These are phyloP conservation scores for Itoplectis maculator DNA, from an alignment of 2,888 invertebrate species.

Conservation along the genomic window DNA sequence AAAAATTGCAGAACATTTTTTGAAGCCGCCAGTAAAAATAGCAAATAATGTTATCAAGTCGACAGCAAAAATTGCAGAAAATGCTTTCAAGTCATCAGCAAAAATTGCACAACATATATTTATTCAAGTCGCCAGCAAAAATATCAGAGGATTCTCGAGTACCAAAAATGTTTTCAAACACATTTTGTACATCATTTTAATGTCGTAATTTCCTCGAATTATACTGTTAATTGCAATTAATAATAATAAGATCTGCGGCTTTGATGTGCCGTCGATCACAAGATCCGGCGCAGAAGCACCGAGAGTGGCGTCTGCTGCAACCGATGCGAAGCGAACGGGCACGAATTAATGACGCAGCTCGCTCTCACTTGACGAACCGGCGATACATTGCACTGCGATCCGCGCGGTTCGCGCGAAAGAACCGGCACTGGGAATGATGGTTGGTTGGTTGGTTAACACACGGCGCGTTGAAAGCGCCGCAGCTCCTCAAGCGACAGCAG, in stretches of 20 bases:
- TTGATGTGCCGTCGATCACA: slow-evolving; percentile 22
- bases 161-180: no score
- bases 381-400: slow-evolving; percentile 37
- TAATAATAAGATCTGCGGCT: slow-evolving; percentile 37
- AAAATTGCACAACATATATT: no score
- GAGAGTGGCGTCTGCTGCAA: slow-evolving; percentile 20
- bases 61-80: no score
- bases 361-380: slow-evolving; percentile 42
- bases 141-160: no score
- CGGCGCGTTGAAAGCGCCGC: slow-evolving; percentile 33
- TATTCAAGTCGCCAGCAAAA: no score
- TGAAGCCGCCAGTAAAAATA: no score
- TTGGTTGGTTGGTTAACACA: slow-evolving; percentile 55
- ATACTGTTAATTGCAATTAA: slow-evolving; percentile 53
- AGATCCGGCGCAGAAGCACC: slow-evolving; percentile 5
- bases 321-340: slow-evolving; percentile 38
- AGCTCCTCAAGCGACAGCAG: slow-evolving; percentile 15
- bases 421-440: slow-evolving; percentile 50
- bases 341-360: slow-evolving; percentile 52
- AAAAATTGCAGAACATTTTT: no score
- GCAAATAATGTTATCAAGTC: no score
- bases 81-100: no score
- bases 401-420: slow-evolving; percentile 22
- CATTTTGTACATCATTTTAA: background rate
- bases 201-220: background rate